Evolutionary conservation across 2,113 vertebrate species (phyloP).

Genomic region (Thinocorus orbignyianus): DNA sequence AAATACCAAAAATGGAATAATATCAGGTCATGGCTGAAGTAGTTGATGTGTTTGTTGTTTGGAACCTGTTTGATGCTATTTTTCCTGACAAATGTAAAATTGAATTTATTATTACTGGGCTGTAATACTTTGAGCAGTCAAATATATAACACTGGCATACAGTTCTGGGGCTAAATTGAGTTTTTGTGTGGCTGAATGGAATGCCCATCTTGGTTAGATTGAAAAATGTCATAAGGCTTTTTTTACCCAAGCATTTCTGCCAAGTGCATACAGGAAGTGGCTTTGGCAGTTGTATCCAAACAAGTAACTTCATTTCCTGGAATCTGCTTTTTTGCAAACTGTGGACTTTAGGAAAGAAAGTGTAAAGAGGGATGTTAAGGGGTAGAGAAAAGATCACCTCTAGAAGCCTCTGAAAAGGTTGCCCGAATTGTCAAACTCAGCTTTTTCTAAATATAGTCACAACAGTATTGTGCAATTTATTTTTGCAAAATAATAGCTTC

Average conservation of each 20-base stretch:
- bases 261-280: conserved; percentile 56
- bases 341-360: conserved; percentile 9
- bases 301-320: conserved; percentile 65
- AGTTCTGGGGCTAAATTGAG: not conserved
- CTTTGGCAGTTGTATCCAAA: conserved; percentile 52
- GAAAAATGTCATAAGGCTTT: conserved; percentile 55
- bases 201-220: conserved; percentile 41
- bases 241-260: conserved; percentile 32
- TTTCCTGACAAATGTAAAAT: conserved; percentile 17
- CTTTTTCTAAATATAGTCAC: not conserved
- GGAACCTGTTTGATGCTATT: not conserved
- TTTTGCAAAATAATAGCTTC: not conserved
- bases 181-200: conserved; percentile 50
- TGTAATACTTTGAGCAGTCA: not conserved
- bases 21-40: not conserved
- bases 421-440: not conserved
- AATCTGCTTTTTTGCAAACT: conserved; percentile 37
- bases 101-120: not conserved
- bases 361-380: not conserved
- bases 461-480: not conserved
- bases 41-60: not conserved
- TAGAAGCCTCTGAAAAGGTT: not conserved
- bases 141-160: not conserved
- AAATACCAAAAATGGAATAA: not conserved
- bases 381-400: not conserved